A percentile compares a stretch with the other conserved stretches of the same genome.
Conservation (phyloP, 2,888 invertebrate species). For the Drosophila trichaetosa region DNA sequence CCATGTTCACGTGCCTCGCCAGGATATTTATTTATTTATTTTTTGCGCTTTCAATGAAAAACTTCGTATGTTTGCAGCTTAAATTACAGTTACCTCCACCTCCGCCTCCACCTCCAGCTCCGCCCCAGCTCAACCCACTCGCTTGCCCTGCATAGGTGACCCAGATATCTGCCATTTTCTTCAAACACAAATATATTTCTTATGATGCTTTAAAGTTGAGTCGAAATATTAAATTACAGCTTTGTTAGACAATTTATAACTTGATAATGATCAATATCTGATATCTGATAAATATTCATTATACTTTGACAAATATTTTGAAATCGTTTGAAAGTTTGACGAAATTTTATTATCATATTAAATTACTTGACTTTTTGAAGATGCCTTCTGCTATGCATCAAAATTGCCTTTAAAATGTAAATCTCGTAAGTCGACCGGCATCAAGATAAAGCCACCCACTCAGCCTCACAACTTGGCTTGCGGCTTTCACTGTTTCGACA, state of each 20-base stretch:
- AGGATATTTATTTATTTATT: constrained; percentile 66
- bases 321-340: not conserved
- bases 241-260: too few relatives aligned
- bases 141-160: constrained; percentile 17
- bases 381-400: not conserved
- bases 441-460: not conserved
- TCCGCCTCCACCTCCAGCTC: not conserved
- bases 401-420: not conserved
- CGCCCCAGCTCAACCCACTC: not conserved
- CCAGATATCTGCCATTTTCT: constrained; percentile 20
- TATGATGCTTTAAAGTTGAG: not conserved
- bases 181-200: not conserved
- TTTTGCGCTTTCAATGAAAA: constrained; percentile 42
- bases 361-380: not conserved
- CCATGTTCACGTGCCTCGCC: constrained; percentile 41
- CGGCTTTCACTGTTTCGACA: constrained; percentile 15
- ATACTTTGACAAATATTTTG: not conserved
- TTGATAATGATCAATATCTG: not conserved
- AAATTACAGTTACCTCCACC: constrained; percentile 20
- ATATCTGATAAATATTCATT: not conserved
- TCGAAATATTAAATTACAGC: not conserved
- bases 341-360: not conserved
- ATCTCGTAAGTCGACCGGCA: not conserved
- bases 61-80: constrained; percentile 34
- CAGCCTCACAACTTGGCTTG: constrained; percentile 28